phyloP scores from a whole-genome alignment of 2,888 invertebrate genomes.

The Steromphala cineraria region DNA sequence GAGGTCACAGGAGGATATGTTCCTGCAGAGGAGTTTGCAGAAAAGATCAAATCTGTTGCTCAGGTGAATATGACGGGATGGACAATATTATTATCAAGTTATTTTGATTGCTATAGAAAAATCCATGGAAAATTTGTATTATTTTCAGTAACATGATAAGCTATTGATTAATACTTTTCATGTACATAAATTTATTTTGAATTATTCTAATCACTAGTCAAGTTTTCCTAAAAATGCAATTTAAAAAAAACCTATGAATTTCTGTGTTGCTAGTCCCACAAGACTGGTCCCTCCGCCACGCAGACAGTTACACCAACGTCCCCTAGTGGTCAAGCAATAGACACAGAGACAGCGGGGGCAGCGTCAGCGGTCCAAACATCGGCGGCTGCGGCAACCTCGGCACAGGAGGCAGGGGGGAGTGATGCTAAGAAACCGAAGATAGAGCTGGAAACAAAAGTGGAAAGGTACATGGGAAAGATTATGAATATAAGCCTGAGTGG shows the following conservation, averaged over 20 bases:
- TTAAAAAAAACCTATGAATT: neutral
- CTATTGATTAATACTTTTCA: too few species aligned
- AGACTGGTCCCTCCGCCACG: neutral
- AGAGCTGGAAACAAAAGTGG: conserved; percentile 16
- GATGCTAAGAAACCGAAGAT: neutral
- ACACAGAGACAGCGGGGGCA: conserved; percentile 22
- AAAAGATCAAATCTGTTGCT: conserved; percentile 78
- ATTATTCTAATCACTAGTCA: too few species aligned
- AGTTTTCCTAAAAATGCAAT: too few species aligned
- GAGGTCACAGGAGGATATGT: conserved; percentile 85
- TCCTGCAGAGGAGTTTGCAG: conserved; percentile 80
- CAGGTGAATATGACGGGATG: conserved; percentile 49
- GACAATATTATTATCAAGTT: too few species aligned
- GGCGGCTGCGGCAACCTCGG: conserved; percentile 26
- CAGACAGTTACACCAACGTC: neutral
- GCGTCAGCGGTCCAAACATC: conserved; percentile 25
- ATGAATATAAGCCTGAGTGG: too few species aligned
- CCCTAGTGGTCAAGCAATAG: conserved; percentile 2
- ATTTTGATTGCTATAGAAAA: too few species aligned
- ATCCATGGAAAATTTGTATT: too few species aligned
- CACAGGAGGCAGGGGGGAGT: conserved; percentile 21
- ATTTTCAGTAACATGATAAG: too few species aligned
- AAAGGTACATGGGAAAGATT: conserved; percentile 12
- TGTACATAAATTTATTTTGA: too few species aligned
- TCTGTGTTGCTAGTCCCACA: neutral